Evolutionary conservation across 2,797 vertebrate species (phyloP).

Genomic region (Parauchenoglanis punctatus): DNA sequence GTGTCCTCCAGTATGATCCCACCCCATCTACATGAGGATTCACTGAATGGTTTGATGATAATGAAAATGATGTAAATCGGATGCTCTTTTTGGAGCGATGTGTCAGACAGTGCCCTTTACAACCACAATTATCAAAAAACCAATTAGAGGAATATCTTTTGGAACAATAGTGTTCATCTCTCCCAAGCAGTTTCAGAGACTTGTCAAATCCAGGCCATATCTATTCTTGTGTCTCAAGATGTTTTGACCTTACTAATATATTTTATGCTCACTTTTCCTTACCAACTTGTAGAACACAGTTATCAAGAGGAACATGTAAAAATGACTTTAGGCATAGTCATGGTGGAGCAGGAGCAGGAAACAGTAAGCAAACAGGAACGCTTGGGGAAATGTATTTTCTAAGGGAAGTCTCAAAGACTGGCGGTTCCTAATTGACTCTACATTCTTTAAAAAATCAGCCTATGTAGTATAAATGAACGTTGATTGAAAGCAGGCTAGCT

Average conservation of each 20-base stretch:
- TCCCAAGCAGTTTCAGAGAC: not conserved
- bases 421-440: not conserved
- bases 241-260: not conserved
- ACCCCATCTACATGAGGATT: not conserved
- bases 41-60: not conserved
- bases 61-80: not conserved
- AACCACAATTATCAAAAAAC: not conserved
- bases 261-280: not conserved
- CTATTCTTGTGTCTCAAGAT: not conserved
- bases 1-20: not conserved
- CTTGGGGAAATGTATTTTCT: not conserved
- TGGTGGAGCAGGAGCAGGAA: not conserved
- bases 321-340: not conserved
- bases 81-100: not conserved
- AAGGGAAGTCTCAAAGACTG: not conserved
- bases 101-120: too few relatives aligned
- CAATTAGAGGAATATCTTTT: not conserved
- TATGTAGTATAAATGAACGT: not conserved
- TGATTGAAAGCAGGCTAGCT: slow-evolving; percentile 26
- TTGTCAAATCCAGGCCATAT: not conserved
- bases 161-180: not conserved
- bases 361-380: not conserved
- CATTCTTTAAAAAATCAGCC: not conserved
- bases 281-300: not conserved
- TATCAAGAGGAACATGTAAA: not conserved